These are phyloP conservation scores for Agrotis clavis DNA, from an alignment of 2,888 invertebrate species.

Conservation along the genomic window DNA sequence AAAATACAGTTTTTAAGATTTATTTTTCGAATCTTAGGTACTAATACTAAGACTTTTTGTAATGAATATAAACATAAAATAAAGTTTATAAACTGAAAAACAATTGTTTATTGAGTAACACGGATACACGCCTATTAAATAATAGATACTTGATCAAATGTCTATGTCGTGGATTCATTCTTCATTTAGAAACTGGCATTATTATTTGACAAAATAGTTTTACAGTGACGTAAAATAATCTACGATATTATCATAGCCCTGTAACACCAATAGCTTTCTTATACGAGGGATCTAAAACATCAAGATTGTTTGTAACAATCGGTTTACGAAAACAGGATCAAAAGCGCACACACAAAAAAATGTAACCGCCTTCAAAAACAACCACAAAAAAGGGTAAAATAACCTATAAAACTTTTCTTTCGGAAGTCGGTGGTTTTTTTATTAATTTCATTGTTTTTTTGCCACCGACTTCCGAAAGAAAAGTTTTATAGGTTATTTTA, in stretches of 20 bases:
- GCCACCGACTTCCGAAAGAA: too few species aligned
- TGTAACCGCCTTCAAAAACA: too few species aligned
- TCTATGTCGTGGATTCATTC: not conserved
- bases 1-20: not conserved
- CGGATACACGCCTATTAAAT: not conserved
- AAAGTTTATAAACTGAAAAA: conserved; percentile 27
- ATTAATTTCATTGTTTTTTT: too few species aligned
- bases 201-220: not conserved
- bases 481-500: too few species aligned
- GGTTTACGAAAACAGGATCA: conserved; percentile 40
- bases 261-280: too few species aligned
- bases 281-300: not conserved
- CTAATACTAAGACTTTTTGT: conserved; percentile 30
- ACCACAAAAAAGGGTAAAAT: too few species aligned
- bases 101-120: conserved; percentile 14
- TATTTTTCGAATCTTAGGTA: conserved; percentile 2
- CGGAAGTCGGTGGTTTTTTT: too few species aligned
- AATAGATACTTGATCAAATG: not conserved
- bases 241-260: too few species aligned
- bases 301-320: not conserved
- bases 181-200: not conserved
- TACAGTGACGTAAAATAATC: not conserved
- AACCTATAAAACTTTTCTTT: too few species aligned
- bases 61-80: conserved; percentile 16
- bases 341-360: conserved; percentile 76